Conservation (phyloP, 2,797 vertebrate genomes). For the Sphenodon punctatus region DNA sequence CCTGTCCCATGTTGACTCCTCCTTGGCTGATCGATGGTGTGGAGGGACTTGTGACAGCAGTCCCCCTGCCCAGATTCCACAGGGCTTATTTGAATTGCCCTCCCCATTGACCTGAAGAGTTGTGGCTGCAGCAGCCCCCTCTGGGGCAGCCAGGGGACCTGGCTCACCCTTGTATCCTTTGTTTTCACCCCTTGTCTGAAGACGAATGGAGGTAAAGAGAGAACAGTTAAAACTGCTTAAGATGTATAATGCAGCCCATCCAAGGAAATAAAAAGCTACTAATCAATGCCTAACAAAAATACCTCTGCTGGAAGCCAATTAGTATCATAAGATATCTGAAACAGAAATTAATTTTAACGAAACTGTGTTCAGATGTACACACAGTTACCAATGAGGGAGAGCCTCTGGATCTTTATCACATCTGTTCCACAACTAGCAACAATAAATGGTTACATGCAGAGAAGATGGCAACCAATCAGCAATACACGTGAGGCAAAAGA, state of each 20-base stretch:
- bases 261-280: conserved; percentile 1
- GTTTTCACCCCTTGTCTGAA: too few relatives aligned
- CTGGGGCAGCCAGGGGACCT: too few relatives aligned
- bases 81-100: too few relatives aligned
- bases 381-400: conserved; percentile 17
- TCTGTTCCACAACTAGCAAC: not conserved
- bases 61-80: too few relatives aligned
- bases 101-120: too few relatives aligned
- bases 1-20: too few relatives aligned
- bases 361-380: not conserved
- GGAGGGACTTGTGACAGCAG: too few relatives aligned
- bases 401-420: not conserved
- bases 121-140: too few relatives aligned
- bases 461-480: not conserved
- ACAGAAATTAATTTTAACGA: conserved; percentile 28
- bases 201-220: too few relatives aligned
- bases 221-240: too few relatives aligned
- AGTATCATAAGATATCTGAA: conserved; percentile 14
- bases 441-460: not conserved
- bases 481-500: not conserved
- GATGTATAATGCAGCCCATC: not conserved
- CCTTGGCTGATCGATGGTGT: too few relatives aligned
- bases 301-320: conserved; percentile 14
- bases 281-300: conserved; percentile 1
- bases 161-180: too few relatives aligned